Base-by-base conservation (phyloP, 2,113 vertebrate species). In the Lates calcarifer region DNA sequence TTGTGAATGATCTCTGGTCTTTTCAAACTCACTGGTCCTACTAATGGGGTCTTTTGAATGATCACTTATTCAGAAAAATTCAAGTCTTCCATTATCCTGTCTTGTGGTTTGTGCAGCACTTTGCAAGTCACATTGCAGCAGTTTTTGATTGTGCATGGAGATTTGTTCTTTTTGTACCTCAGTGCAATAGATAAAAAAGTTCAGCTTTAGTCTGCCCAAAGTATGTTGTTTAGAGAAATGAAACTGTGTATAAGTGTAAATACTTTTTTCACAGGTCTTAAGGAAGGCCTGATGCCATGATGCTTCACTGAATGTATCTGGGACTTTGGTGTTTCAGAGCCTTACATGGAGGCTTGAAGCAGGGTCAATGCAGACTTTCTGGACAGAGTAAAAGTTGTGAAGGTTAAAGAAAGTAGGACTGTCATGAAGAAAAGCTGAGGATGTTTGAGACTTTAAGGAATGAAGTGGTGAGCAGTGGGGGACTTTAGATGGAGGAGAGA, bases 401-500 rank as follows among this genome's bases (percentile, higher is more conserved):
- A 33, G 67, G 63, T 33, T 18, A 71, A 47, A 18, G 75, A 41
- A 81, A 47, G 89, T 83, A 17, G 49, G 55, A 41, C 18, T 65
- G 41, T 49, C 17, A 22, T 20, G 5, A 24, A 53, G 49, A 39
- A 74, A 39, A 47, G 6, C 6, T 24, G 6, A 17, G 53, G 22
- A 64, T 0, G 37, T 69, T 31, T 11, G 5, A 39, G 17, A 69
- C 2, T 2, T 64, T 26, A 47, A n/a, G 0, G 20, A 51, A n/a
- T 58, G 12, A 56, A 45, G 64, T 33, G 55, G 20, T 29, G 43
- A 61, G 13, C 9, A 10, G 4, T 22, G 22, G 22, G 24, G 20
- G 33, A 39, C 0, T 35, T 56, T 0, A 33, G 41, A 18, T 26
- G 31, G 51, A 74, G 31, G 51, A 74, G 2, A 22, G 17, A 55